Evolutionary conservation across 1,140 invertebrate species (phyloP), one percentile per base, ranked within the genome.

Genomic region (Pseudomyrmex sp.): DNA sequence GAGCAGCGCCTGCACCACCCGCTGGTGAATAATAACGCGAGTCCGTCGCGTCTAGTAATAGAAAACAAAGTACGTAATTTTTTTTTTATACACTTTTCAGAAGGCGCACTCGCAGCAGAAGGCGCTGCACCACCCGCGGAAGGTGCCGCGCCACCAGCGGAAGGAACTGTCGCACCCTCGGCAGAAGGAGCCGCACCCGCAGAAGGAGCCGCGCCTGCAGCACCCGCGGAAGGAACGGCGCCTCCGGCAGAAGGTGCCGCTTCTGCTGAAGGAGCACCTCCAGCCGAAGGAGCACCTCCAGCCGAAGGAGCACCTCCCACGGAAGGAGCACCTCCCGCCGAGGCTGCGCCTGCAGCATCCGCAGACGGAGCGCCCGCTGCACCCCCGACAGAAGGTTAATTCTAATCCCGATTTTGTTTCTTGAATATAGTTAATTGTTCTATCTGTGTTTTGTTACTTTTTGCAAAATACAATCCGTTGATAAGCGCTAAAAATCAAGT

Each of bases 141-240:
- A 83, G 84, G 59, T 1, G 90, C 84, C 9, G 66, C 65, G 2
- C 82, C 85, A 35, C 80, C 86, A 44, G 84, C 84, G 15, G 86
- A 88, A 85, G 88, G 59, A 3, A 61, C 93, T 20, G 83, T 93
- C 35, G 35, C n/a, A 89, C 91, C 1, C 92, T 89, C 93, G 59
- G 87, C 91, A 10, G 87, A 92, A 46, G 93, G 92, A 82, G 91
- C 93, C 54, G 90, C 92, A 9, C 93, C 94, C 20, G 92, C 90
- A 3, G 68, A 70, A 59, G 85, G 88, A 26, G 80, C 85, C 5
- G 79, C 76, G 56, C 89, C 88, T 63, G 85, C 85, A 35, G 90
- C 92, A 10, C 93, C 94, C n/a, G 92, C 90, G 3, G 68, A 70
- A 63, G 85, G 88, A 26, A 85, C 85, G 61, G 90, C 91, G 9